Evolutionary conservation across 2,113 vertebrate genomes (phyloP).

Genomic region (Oncorhynchus nerka): DNA sequence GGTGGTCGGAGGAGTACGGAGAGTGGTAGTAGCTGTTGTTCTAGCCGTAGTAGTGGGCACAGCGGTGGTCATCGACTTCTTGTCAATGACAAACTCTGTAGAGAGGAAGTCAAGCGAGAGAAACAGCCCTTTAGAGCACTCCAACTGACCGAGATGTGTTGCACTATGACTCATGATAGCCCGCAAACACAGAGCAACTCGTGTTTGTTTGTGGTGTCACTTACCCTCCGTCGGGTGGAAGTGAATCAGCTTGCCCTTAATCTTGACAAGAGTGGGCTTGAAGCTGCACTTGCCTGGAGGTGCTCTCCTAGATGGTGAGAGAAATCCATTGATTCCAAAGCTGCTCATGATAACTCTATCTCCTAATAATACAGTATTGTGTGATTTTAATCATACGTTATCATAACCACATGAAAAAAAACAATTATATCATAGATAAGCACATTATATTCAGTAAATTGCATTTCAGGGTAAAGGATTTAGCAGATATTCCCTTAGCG

Average conservation of each 20-base stretch:
- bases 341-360: neutral
- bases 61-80: constrained; percentile 68
- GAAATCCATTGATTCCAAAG: neutral
- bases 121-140: neutral
- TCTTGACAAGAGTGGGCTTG: constrained; percentile 66
- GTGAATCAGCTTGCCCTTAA: constrained; percentile 77
- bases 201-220: constrained; percentile 1
- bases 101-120: constrained; percentile 16
- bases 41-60: constrained; percentile 57
- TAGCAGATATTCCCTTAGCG: no score
- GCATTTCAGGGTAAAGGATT: no score
- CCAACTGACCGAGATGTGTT: neutral
- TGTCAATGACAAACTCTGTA: constrained; percentile 75
- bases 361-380: no score
- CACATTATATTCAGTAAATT: neutral
- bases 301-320: constrained; percentile 65
- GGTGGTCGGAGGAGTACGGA: constrained; percentile 5
- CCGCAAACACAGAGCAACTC: neutral
- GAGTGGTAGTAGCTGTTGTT: constrained; percentile 42
- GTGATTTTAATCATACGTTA: no score
- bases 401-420: neutral
- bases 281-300: constrained; percentile 74
- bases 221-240: constrained; percentile 79
- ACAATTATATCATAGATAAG: neutral
- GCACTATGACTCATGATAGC: neutral